These are phyloP conservation scores for Oeneis ivallda DNA, from an alignment of 2,888 invertebrate genomes.

Conservation along the genomic window DNA sequence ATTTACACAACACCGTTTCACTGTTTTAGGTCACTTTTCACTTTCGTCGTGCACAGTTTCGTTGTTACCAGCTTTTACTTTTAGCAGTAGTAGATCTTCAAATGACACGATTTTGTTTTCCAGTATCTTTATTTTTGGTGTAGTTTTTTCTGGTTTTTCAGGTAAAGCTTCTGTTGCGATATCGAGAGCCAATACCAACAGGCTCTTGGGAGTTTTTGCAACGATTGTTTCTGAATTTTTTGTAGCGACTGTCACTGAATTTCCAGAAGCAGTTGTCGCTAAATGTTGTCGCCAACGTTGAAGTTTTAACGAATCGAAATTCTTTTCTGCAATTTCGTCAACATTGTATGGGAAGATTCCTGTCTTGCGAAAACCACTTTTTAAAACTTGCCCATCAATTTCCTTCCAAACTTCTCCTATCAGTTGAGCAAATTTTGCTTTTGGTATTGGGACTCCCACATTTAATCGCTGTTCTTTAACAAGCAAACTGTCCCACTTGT, in stretches of 20 bases:
- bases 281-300: conserved; percentile 3
- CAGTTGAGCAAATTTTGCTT: no score
- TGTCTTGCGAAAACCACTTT: no score
- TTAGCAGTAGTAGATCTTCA: conserved; percentile 38
- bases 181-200: conserved; percentile 3
- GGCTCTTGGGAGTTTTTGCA: conserved; percentile 3
- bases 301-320: conserved; percentile 3
- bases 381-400: no score
- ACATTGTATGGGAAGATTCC: conserved; percentile 2
- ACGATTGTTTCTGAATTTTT: conserved; percentile 3
- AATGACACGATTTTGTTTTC: conserved; percentile 35
- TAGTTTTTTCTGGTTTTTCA: conserved; percentile 3
- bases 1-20: no score
- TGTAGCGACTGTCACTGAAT: conserved; percentile 2
- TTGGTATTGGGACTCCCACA: no score
- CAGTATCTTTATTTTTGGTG: conserved; percentile 13
- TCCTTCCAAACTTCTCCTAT: no score
- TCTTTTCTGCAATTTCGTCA: conserved; percentile 2
- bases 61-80: conserved; percentile 24
- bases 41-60: no score
- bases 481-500: no score
- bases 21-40: no score
- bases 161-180: conserved; percentile 3
- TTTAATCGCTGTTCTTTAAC: no score
- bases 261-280: conserved; percentile 2